Evolutionary conservation across 2,797 vertebrate genomes (phyloP).

Genomic region (Onychomys torridus): DNA sequence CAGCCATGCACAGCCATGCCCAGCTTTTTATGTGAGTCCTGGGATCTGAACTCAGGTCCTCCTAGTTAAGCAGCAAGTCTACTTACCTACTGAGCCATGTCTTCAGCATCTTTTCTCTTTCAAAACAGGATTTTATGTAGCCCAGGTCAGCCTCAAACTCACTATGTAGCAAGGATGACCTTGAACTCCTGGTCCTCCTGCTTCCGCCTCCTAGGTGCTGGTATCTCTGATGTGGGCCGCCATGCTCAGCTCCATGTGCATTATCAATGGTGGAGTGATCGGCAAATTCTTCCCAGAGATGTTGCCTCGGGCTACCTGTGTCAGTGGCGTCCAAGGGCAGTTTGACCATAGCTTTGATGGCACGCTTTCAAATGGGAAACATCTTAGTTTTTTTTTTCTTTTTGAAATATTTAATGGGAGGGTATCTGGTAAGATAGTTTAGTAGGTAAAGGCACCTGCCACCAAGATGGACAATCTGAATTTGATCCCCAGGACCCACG

Average conservation of each 20-base stretch:
- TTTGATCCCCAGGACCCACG: background rate
- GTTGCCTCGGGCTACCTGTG: background rate
- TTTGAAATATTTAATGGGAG: background rate
- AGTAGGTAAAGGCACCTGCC: background rate
- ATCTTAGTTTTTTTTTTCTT: conserved; percentile 13
- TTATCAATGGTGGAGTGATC: background rate
- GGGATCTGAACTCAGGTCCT: background rate
- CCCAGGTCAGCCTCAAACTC: background rate
- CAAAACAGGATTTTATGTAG: background rate
- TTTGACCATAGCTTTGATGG: no score
- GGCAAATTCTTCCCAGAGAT: background rate
- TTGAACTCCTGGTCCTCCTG: background rate
- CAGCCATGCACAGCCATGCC: background rate
- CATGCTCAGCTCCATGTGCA: background rate
- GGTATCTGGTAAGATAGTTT: background rate
- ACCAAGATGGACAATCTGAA: background rate
- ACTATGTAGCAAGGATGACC: background rate
- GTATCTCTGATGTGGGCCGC: background rate
- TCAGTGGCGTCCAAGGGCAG: no score
- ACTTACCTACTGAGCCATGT: background rate
- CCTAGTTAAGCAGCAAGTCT: background rate
- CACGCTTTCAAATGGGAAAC: background rate
- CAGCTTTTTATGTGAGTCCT: background rate
- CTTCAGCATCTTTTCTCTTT: background rate
- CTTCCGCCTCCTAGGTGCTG: background rate